Evolutionary conservation across 2,113 vertebrate species (phyloP).

Genomic region (Eubucco bourcierii): DNA sequence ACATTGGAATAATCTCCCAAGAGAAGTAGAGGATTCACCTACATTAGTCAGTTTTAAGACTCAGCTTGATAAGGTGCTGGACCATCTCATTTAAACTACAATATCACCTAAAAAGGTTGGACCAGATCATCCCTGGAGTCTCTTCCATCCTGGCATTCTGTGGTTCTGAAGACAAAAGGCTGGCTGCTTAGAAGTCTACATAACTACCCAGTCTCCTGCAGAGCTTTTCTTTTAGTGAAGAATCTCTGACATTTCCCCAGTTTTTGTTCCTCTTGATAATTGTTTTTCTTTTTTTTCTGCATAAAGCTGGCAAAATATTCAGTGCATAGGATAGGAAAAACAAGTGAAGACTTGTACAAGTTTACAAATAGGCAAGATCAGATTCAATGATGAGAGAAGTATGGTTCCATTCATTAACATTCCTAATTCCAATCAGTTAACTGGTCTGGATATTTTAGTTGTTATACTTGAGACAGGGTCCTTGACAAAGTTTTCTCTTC

Average conservation of each 20-base stretch:
- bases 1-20: no score
- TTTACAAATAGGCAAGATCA: background rate
- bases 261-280: background rate
- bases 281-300: background rate
- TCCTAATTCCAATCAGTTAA: background rate
- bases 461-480: background rate
- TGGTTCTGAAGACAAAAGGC: background rate
- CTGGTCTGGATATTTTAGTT: background rate
- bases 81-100: no score
- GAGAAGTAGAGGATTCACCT: no score
- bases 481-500: background rate
- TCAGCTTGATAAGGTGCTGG: no score
- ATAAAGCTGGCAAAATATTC: background rate
- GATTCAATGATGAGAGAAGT: background rate
- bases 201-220: background rate
- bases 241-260: background rate
- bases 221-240: background rate
- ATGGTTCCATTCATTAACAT: background rate
- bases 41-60: no score
- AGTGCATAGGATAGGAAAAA: background rate
- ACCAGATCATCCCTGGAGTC: no score
- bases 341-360: background rate
- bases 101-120: no score
- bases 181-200: background rate
- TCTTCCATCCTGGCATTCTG: no score